Percentiles rank a stretch among this genome's conserved stretches.
Evolutionary conservation across 2,113 vertebrate genomes (phyloP).

Genomic region (Cyanocitta stelleri): DNA sequence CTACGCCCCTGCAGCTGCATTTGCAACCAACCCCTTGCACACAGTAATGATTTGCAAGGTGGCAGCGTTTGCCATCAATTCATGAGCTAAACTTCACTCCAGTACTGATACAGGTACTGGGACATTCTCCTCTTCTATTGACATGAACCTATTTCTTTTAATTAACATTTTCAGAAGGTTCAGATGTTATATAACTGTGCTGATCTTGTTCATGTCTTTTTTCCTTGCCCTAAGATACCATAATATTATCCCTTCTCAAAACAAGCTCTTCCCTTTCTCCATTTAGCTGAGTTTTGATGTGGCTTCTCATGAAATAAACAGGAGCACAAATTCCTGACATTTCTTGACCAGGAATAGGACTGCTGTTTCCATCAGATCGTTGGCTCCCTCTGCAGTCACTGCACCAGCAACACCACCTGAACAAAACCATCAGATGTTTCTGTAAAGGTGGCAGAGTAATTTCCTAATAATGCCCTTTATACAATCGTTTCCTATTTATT

Average conservation of each 20-base stretch:
- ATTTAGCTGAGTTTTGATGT: background rate
- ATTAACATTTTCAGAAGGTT: background rate
- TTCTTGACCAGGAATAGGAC: background rate
- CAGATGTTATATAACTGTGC: background rate
- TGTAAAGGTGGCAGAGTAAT: fast-evolving
- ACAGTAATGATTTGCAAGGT: background rate
- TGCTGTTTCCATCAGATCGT: background rate
- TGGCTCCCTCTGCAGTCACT: slow-evolving; percentile 43
- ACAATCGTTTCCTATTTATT: background rate
- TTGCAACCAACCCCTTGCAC: background rate
- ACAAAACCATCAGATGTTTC: background rate
- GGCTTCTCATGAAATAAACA: background rate
- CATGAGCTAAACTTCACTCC: background rate
- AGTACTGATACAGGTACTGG: background rate
- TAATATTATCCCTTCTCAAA: background rate
- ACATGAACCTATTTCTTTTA: background rate
- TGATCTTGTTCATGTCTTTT: background rate
- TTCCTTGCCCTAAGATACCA: background rate
- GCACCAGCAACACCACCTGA: background rate
- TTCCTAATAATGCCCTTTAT: background rate
- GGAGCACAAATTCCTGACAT: background rate
- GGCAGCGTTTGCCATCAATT: fast-evolving
- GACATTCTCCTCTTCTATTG: background rate
- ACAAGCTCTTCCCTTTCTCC: background rate
- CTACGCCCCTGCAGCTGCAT: fast-evolving